Percentiles rank a stretch among this genome's conserved stretches.
These are phyloP conservation scores for Antidorcas marsupialis DNA, from an alignment of 2,113 vertebrate species.

Conservation along the genomic window DNA sequence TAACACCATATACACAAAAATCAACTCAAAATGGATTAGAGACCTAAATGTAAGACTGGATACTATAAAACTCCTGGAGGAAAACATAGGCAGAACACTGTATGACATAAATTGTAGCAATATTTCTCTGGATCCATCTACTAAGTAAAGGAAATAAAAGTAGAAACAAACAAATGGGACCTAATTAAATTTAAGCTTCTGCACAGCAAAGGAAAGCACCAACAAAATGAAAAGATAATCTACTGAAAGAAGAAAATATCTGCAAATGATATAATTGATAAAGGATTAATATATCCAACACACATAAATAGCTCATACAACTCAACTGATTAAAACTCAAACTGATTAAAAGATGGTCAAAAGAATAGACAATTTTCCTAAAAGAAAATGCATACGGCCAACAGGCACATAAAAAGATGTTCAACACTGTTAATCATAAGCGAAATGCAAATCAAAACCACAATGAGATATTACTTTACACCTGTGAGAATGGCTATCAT, in stretches of 20 bases:
- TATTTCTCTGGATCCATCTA: neutral
- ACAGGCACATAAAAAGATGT: neutral
- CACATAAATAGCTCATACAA: neutral
- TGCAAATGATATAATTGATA: neutral
- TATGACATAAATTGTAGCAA: neutral
- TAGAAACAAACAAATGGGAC: neutral
- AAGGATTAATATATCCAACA: neutral
- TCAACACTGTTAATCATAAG: neutral
- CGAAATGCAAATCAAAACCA: neutral
- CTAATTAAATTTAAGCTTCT: neutral
- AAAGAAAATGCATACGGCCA: neutral
- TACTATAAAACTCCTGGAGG: neutral
- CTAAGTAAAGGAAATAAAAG: neutral
- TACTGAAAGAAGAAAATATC: neutral
- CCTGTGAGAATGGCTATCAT: neutral
- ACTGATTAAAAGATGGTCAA: neutral
- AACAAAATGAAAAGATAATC: neutral
- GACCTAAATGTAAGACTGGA: neutral
- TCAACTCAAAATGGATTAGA: neutral
- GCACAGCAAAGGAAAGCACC: neutral
- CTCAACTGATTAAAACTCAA: neutral
- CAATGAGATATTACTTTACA: neutral
- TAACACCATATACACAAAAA: neutral
- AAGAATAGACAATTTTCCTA: neutral
- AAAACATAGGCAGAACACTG: neutral